Conservation (phyloP, 2,797 vertebrate genomes). For the Psittacula echo region DNA sequence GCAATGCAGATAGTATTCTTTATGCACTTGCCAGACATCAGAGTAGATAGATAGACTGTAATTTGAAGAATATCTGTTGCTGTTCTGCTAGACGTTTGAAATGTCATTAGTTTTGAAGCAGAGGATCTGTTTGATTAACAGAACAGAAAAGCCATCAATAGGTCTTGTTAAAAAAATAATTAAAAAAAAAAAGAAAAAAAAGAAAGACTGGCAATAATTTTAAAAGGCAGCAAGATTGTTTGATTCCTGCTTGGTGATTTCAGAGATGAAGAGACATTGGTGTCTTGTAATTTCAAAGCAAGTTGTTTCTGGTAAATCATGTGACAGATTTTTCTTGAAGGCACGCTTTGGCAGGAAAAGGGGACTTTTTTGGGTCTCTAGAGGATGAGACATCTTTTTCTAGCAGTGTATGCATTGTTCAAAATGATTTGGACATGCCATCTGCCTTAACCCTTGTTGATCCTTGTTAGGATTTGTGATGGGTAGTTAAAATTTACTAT, state of each 20-base stretch:
- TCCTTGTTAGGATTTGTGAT: background rate
- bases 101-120: background rate
- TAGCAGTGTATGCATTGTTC: background rate
- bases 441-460: background rate
- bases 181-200: background rate
- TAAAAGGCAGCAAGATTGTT: background rate
- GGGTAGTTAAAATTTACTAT: background rate
- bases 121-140: background rate
- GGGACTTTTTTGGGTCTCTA: background rate
- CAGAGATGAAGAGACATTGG: background rate
- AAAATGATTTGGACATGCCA: background rate
- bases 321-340: background rate
- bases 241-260: background rate
- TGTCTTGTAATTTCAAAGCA: background rate
- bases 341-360: background rate
- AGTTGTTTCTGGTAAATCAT: background rate
- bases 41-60: background rate
- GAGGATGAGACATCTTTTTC: background rate
- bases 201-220: background rate
- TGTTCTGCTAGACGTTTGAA: background rate
- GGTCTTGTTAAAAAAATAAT: background rate
- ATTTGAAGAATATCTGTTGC: constrained; percentile 7
- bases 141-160: background rate
- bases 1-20: background rate
- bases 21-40: background rate